Base-by-base conservation (phyloP, 2,888 invertebrate species). In the Scaptomyza parva region DNA sequence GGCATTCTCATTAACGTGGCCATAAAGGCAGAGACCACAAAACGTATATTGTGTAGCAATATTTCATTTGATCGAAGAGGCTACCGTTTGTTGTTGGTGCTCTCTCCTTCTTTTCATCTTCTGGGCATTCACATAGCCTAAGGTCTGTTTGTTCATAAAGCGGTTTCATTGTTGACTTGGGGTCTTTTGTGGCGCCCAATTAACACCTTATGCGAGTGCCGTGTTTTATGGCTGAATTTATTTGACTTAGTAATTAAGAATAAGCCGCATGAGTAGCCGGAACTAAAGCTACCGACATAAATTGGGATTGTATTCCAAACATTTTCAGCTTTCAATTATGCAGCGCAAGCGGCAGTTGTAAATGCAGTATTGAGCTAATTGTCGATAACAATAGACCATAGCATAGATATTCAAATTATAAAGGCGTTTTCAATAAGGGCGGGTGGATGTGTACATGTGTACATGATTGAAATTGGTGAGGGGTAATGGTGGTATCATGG, bases 1-100 rank as follows among this genome's bases (percentile, higher is more conserved):
- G 60, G 53, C 70, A 61, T 76, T 74, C 86, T 77, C 65, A 86
- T 82, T 88, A 82, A 69, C 74, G 48, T 69, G 41, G 9, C 59
- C 60, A 82, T 82, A 82, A 86, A 79, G 65, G 2, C 4, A 1
- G 12, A 8, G 12, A 8, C 45, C 78, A 40, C 73, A 62, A 64
- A 63, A 62, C 81, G 59, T 47, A 88, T 70, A 88, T 88, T 78
- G 88, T 88, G 87, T 82, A 82, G 88, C 88, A 86, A 88, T 74
- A 88, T 87, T 85, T 87, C 76, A 67, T 65, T 86, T 82, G 87
- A 81, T 88, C 78, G 87, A 44, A 76, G 80, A 76, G 62, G 87
- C 88, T 82, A 82, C 88, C 60, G 88, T 86, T 77, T 80, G 53
- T 77, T 66, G 82, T 65, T 47, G 60, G 54, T 59, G 58, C 53